phyloP scores from a whole-genome alignment of 64 coral and sea anemone species.

The Hydrozoanthus tunicans region DNA sequence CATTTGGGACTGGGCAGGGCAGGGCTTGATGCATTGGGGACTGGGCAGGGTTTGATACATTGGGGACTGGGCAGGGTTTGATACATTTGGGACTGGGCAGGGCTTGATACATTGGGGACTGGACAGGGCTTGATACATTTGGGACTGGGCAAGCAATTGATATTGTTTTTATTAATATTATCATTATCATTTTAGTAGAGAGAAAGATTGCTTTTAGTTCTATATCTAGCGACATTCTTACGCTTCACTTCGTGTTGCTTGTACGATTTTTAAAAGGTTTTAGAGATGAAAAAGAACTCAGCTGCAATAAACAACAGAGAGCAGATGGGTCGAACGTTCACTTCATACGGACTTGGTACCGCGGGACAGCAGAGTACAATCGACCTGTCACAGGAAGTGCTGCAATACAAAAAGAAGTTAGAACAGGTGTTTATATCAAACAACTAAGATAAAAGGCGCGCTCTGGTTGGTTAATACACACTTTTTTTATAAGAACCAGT shows the following conservation, averaged over 20 bases:
- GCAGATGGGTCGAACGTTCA: conserved; percentile 40
- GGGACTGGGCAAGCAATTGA: too few species aligned
- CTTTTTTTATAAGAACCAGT: not conserved
- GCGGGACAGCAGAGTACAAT: not conserved
- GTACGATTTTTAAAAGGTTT: not conserved
- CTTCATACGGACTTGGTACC: not conserved
- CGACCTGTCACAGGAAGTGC: conserved; percentile 6
- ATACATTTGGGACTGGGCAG: too few species aligned
- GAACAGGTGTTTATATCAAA: not conserved
- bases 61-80: too few species aligned
- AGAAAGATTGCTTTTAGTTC: too few species aligned
- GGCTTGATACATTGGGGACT: too few species aligned
- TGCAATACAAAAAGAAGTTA: conserved; percentile 42
- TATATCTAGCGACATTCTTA: not conserved
- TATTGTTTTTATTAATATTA: too few species aligned
- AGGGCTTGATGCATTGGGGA: too few species aligned
- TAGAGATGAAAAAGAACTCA: conserved; percentile 34
- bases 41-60: too few species aligned
- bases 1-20: too few species aligned
- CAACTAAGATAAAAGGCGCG: not conserved
- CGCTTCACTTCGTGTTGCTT: not conserved
- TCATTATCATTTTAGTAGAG: too few species aligned
- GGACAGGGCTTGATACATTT: too few species aligned
- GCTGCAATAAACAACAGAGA: conserved; percentile 33
- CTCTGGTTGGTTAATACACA: not conserved